Conservation (phyloP, 2,113 vertebrate genomes). For the Coreoperca whiteheadi region DNA sequence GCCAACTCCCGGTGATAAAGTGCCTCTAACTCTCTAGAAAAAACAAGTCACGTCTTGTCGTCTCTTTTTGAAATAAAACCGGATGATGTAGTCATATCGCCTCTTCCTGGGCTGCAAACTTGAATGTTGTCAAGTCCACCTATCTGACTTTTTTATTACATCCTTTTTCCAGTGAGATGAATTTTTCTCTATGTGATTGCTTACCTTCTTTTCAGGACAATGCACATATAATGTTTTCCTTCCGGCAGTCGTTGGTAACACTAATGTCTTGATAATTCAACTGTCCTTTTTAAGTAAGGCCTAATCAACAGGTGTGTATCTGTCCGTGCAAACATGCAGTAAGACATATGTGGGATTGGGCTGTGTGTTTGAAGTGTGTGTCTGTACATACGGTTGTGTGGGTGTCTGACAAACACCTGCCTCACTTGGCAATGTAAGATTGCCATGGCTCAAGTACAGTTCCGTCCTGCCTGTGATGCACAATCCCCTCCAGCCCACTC, state of each 20-base stretch:
- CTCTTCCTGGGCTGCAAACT: background rate
- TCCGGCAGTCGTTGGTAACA: background rate
- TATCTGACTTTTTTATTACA: background rate
- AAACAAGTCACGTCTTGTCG: background rate
- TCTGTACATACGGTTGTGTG: background rate
- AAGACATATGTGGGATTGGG: background rate
- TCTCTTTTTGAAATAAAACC: background rate
- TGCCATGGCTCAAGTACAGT: background rate
- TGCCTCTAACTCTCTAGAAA: background rate
- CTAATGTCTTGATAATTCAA: background rate
- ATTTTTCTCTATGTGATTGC: background rate
- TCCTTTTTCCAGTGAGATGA: background rate
- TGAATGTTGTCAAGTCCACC: background rate
- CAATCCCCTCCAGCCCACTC: background rate
- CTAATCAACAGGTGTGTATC: background rate
- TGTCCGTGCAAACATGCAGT: background rate
- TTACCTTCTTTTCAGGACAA: background rate
- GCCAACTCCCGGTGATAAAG: background rate
- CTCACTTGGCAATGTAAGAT: conserved; percentile 9
- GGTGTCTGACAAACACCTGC: conserved; percentile 31
- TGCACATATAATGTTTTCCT: background rate
- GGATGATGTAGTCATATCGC: background rate
- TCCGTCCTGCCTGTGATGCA: background rate
- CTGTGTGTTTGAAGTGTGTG: background rate
- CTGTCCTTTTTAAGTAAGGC: background rate